Evolutionary conservation across 2,797 vertebrate species (phyloP), one percentile per base, ranked within the genome.

Genomic region (Sebastiscus tertius): DNA sequence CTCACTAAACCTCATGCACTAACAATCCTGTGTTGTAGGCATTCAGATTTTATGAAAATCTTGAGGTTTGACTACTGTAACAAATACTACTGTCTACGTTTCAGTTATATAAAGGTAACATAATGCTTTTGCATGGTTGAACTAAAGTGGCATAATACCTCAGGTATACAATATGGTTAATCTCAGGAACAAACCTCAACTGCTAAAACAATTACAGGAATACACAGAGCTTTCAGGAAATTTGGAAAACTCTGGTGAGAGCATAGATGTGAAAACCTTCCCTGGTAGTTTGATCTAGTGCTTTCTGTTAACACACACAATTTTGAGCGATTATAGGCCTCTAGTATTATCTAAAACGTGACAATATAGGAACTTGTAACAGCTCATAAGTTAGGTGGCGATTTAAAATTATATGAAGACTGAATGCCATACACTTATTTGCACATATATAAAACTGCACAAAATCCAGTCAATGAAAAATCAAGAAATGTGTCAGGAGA

Each of bases 121-220:
- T 62, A 18, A 31, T 42, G 31, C 26, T 39, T 76, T 71, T 54
- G 24, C 27, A 0, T 29, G 4, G 4, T 42, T 24, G 18, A n/a
- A n/a, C 8, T 11, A 22, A 3, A 63, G 27, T 29, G 6, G 8
- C 12, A 12, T 9, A 7, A 42, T 18, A 18, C 3, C 6, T 16
- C 1, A 34, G 18, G 4, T 55, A 0, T 13, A n/a, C 20, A 52
- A 52, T 52, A n/a, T 52, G 8, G 49, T 46, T 46, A 3, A 46
- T 46, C 42, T 46, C 16, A 46, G 42, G 42, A 46, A 46, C 16
- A 46, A 46, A 46, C 42, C 1, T 33, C 67, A 63, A 55, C 63
- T 82, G 65, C 20, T 76, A 70, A 75, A 85, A 59, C 18, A 78
- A 61, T 83, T 58, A 69, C 27, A 75, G 31, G 55, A 68, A 75